These are phyloP conservation scores for Mythimna lalbum DNA, from an alignment of 2,888 invertebrate genomes.

Conservation along the genomic window DNA sequence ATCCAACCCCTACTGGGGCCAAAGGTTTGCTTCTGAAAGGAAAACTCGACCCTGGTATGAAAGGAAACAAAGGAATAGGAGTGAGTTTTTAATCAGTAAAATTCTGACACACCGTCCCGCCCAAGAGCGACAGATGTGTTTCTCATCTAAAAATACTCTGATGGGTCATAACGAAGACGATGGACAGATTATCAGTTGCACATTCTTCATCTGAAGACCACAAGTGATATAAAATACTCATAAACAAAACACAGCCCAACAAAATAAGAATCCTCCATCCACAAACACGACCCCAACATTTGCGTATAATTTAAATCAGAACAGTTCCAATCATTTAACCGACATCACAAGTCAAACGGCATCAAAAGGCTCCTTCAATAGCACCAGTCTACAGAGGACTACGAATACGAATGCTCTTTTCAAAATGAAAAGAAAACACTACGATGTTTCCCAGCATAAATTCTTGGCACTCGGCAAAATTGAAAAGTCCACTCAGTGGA, in stretches of 20 bases:
- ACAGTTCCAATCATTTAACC: constrained; percentile 58
- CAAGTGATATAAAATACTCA: too few relatives aligned
- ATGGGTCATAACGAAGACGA: too few relatives aligned
- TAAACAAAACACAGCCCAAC: background rate
- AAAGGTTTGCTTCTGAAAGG: too few relatives aligned
- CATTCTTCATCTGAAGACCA: too few relatives aligned
- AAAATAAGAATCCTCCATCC: background rate
- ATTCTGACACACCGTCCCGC: too few relatives aligned
- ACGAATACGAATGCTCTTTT: constrained; percentile 80
- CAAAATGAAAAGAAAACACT: constrained; percentile 86
- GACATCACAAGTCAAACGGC: constrained; percentile 53
- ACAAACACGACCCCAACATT: background rate
- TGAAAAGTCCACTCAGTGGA: constrained; percentile 85
- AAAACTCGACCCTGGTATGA: too few relatives aligned
- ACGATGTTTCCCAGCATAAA: constrained; percentile 79
- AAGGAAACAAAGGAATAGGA: too few relatives aligned
- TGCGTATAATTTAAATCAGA: constrained; percentile 32
- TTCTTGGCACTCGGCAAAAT: constrained; percentile 87
- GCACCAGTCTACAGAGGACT: constrained; percentile 59
- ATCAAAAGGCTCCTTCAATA: constrained; percentile 65
- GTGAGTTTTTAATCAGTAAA: too few relatives aligned
- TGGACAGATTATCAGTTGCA: too few relatives aligned
- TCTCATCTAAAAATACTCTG: too few relatives aligned
- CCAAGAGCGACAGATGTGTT: too few relatives aligned
- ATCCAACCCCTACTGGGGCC: too few relatives aligned